phyloP scores from a whole-genome alignment of 2,797 vertebrate species.

The Poliocrania exsul region DNA sequence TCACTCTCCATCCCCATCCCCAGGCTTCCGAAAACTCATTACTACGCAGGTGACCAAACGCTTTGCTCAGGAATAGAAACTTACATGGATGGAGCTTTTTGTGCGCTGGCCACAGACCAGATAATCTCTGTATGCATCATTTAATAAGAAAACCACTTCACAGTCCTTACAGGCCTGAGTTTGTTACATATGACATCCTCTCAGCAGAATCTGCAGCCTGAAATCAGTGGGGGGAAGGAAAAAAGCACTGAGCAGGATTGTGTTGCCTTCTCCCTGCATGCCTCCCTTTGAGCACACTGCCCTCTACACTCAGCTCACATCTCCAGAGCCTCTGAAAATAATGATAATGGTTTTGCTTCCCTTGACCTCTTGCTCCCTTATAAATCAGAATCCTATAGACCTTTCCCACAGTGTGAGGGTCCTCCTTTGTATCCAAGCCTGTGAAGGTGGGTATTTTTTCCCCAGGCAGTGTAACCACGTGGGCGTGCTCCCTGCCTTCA shows the following conservation, averaged over 20 bases:
- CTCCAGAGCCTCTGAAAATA: conserved; percentile 64
- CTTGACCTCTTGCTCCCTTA: conserved; percentile 62
- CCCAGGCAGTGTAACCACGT: not conserved
- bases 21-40: not conserved
- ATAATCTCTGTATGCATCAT: conserved; percentile 33
- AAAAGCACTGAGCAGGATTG: not conserved
- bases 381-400: conserved; percentile 71
- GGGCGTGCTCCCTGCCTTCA: not conserved
- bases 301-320: conserved; percentile 56
- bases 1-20: not conserved
- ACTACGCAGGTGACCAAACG: accelerated
- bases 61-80: not conserved
- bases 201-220: conserved; percentile 11
- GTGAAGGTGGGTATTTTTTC: conserved; percentile 25
- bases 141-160: conserved; percentile 54
- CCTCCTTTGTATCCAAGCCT: not conserved
- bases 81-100: not conserved
- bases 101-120: not conserved
- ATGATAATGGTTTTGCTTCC: conserved; percentile 67
- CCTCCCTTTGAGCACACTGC: conserved; percentile 60
- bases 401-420: conserved; percentile 31
- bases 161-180: conserved; percentile 6
- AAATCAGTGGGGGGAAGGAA: not conserved
- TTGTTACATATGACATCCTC: not conserved
- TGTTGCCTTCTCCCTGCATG: not conserved